Evolutionary conservation across 2,113 vertebrate genomes (phyloP), one percentile per base, ranked within the genome.

Genomic region (Otolemur garnettii): DNA sequence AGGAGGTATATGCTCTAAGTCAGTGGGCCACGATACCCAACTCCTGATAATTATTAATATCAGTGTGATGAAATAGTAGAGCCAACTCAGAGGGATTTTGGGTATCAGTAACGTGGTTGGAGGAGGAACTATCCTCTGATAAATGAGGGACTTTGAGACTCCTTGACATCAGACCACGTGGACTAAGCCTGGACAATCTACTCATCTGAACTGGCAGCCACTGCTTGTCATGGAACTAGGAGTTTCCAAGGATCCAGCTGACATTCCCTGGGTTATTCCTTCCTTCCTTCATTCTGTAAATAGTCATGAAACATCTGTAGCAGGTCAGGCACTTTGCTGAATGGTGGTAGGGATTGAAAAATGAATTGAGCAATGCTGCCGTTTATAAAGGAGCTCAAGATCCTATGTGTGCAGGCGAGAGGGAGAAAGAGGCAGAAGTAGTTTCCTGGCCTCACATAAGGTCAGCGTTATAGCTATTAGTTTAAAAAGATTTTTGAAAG

Each of bases 401-500:
- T 21, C 5, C 2, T 30, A 42, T 9, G 74, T 30, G 42, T 50
- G 15, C 5, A 26, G 18, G 74, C 50, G 11, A 15, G 33, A 57
- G 4, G 24, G 15, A 60, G 35, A 69, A 4, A 38, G 0, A 62
- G 7, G 22, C 3, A 24, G 5, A 35, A 4, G 17, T 60, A 60
- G 35, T 68, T 68, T 86, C 14, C n/a, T 68, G 10, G 1, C 57
- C 30, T 92, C 10, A 77, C 38, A 15, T 7, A 84, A 80, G 2
- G 1, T 74, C 28, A 50, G 0, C 28, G 12, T 80, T 79, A 72
- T 11, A 33, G 33, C 35, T 87, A 53, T 78, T 28, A 30, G 33
- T 68, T 89, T 55, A 72, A 45, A 90, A 94, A 80, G 7, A 11
- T 53, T 93, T 81, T 91, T 78, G 7, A 68, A 92, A 82, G 22